Percentiles rank a stretch among this genome's conserved stretches.
These are phyloP conservation scores for Equus przewalskii DNA, from an alignment of 2,113 vertebrate species.

Conservation along the genomic window DNA sequence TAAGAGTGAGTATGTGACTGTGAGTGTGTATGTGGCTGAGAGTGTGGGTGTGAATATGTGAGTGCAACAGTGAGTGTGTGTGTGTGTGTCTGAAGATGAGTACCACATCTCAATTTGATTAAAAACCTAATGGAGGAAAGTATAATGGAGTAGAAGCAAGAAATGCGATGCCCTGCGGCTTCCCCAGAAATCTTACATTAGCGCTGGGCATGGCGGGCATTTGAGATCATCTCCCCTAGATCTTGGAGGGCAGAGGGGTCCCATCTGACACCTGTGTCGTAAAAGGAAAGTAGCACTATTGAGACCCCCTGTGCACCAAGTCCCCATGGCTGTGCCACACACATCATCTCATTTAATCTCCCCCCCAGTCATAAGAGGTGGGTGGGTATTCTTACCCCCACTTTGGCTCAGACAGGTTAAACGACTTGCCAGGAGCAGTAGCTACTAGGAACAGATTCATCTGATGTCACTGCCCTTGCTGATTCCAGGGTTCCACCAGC, in stretches of 20 bases:
- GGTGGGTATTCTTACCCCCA: neutral
- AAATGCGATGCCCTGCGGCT: neutral
- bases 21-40: neutral
- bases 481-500: too few relatives aligned
- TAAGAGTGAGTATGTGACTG: neutral
- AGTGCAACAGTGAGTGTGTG: too few relatives aligned
- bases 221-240: neutral
- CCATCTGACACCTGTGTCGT: neutral
- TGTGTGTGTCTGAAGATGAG: neutral
- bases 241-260: neutral
- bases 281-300: neutral
- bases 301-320: neutral
- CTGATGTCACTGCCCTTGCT: neutral
- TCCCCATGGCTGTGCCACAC: fast-evolving
- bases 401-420: neutral
- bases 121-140: neutral
- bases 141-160: neutral
- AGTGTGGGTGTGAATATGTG: too few relatives aligned
- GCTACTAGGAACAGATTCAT: neutral
- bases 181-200: neutral
- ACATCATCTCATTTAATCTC: neutral
- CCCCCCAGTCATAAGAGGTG: neutral
- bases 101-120: neutral
- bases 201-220: neutral
- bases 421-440: neutral